Evolutionary conservation across 2,113 vertebrate genomes (phyloP).

Genomic region (Mustela nigripes): DNA sequence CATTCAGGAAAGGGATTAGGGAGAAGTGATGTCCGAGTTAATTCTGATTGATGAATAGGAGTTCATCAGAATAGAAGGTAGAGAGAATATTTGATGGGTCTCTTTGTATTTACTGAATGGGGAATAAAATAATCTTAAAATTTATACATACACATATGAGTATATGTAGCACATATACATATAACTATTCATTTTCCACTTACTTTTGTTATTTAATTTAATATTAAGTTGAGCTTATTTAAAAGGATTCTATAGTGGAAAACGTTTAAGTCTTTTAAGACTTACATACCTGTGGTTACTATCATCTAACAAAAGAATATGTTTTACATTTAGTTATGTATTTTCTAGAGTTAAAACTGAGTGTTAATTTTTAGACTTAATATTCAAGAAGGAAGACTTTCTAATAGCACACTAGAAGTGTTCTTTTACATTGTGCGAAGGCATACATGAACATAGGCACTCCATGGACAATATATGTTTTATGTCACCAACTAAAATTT

Average conservation of each 20-base stretch:
- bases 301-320: neutral
- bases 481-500: neutral
- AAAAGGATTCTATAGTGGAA: neutral
- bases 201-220: neutral
- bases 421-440: neutral
- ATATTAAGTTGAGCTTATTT: neutral
- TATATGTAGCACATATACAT: no score
- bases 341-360: neutral
- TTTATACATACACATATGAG: neutral
- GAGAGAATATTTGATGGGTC: neutral
- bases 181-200: neutral
- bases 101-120: neutral
- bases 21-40: neutral
- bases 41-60: neutral
- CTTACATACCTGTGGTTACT: neutral
- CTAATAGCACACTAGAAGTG: neutral
- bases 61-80: neutral
- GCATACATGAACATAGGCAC: neutral
- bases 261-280: neutral
- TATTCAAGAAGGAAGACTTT: neutral
- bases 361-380: neutral
- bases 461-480: neutral
- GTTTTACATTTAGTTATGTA: neutral
- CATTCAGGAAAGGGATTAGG: neutral
- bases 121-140: neutral